Base-by-base conservation (phyloP, 2,888 invertebrate genomes). In the Megamerina dolium region DNA sequence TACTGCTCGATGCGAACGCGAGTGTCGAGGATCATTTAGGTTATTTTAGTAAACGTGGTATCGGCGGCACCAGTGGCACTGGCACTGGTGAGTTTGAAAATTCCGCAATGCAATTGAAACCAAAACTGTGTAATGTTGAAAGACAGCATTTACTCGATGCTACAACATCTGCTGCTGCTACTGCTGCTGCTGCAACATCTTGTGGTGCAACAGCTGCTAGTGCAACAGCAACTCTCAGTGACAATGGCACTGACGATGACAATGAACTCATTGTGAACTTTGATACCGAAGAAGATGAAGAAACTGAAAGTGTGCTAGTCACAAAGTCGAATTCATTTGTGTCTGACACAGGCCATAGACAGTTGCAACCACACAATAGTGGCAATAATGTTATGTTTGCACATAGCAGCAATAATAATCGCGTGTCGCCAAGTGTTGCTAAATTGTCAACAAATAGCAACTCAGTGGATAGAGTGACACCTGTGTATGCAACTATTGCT, bases 1-100 rank as follows among this genome's bases (percentile, higher is more conserved):
- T 63, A n/a, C 51, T 64, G 9, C 44, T 54, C 41, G 54, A 64
- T 19, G 64, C 64, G 35, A 59, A 43, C 17, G 57, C 62, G 1
- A 58, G 57, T 13, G 63, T 64, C 4, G 63, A 64, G 20, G 59
- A 64, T 47, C 68, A 68, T 48, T 59, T 65, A 42, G 69, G 66
- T 14, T 68, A 68, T 52, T 70, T 70, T 21, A 68, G 61, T 41
- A 58, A 59, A 43, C 54, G 53, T 12, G 48, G 50, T 12, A 17
- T 21, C 4, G 33, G 32, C 19, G 20, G 19, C 16, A 17, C 23
- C 17, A 19, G 20, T 18, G 14, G 8, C 10, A 19, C 5, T 20
- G 45, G 19, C 47, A 23, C n/a, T 21, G 29, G 30, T 37, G 16
- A 13, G 4, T 10, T 13, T 16, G 27, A n/a, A 3, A 31, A 10